Base-by-base conservation (phyloP, 2,113 vertebrate genomes). In the Ophiodon elongatus region DNA sequence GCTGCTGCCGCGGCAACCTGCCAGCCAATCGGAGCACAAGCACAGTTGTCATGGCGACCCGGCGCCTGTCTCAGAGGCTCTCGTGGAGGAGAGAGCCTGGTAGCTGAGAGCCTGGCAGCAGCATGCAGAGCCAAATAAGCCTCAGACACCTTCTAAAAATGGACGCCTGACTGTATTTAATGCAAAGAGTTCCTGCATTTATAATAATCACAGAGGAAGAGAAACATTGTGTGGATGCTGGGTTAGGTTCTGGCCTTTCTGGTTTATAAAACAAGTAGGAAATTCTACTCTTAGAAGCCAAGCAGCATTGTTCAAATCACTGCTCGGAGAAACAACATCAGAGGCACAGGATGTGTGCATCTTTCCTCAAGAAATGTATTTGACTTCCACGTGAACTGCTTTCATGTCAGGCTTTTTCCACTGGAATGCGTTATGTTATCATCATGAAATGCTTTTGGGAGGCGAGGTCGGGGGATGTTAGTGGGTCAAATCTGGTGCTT, bases 1-100 rank as follows among this genome's bases (percentile, higher is more conserved):
- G 96, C 83, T 85, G 97, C 96, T 86, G 94, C 94, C 72, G 92
- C 94, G 63, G 95, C 95, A 94, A 95, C 94, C 95, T 96, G 92
- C 83, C 85, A 64, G 50, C 93, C 94, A 94, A 95, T 94, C 45
- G 29, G 85, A 92, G 71, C 60, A 87, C 82, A 90, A 71, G 76
- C 82, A 92, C 84, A 76, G 94, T 95, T 88, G 94, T 95, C 94
- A 95, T 90, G 93, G 91, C 76, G 76, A 95, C 94, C 73, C 74
- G 8, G 76, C 8, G 73, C 67, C 84, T 78, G 92, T 91, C 91
- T 94, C 83, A 84, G 63, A 90, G 89, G 80, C 76, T 89, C 78
- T 85, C 29, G 27, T 81, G 88, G 13, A 59, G 85, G 83, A 89
- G 83, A 91, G 80, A 80, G 89, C 31, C 70, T 87, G 87, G 82